Base-by-base conservation (phyloP, 2,797 vertebrate species). In the Gastrophryne carolinensis region DNA sequence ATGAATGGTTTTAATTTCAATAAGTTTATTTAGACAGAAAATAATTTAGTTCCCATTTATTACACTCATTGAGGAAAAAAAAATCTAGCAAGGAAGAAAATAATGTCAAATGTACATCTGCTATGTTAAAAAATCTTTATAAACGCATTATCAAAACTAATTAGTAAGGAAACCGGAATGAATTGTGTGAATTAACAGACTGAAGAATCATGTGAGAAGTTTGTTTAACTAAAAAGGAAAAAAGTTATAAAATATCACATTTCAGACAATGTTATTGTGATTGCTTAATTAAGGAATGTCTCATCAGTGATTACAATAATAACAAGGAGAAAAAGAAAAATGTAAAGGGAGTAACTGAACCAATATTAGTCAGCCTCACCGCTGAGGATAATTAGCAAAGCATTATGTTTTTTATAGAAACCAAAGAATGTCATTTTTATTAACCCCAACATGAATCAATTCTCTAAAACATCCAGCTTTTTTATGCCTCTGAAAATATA, bases 1-100 rank as follows among this genome's bases (percentile, higher is more conserved):
- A 93, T 89, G 84, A 90, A 93, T 93, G 84, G 84, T 83, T 93
- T 91, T 91, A 89, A 94, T 94, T 92, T 92, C 82, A 88, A 61
- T 93, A 91, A 93, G 88, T 90, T 87, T 87, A 83, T 80, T 80
- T 84, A 80, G 79, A 88, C 50, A 49, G 66, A 63, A 62, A 71
- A 77, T 71, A 64, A 77, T 77, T 63, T 62, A 64, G 57, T 77
- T 77, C 66, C 56, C 66, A 70, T 78, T 72, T 78, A 72, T 78
- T 65, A 72, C 4, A 58, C 23, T 78, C 35, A 64, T 47, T 64
- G 37, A n/a, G n/a, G n/a, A 39, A 39, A 63, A 63, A 63, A 54
- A 34, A 29, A 41, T 62, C 23, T 30, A 50, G 29, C 23, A 39
- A 15, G 6, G 3, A 70, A 57, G 13, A 30, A 26, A 62, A 76